Conservation (phyloP, 2,797 vertebrate species). For the Halcyon chelicuti region DNA sequence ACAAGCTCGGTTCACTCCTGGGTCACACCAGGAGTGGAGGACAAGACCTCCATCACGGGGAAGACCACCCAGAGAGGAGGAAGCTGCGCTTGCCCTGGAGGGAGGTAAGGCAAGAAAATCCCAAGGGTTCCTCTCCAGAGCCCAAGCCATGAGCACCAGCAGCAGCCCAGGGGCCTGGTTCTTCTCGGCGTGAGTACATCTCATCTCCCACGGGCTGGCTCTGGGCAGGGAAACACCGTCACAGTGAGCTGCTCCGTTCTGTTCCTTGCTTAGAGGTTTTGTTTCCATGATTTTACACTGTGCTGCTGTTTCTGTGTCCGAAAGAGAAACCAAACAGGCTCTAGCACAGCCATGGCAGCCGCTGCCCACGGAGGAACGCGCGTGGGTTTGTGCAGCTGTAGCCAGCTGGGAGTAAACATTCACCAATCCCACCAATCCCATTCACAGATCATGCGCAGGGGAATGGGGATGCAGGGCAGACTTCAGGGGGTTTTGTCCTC, state of each 20-base stretch:
- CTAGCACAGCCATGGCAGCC: background rate
- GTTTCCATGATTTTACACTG: background rate
- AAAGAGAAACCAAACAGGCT: background rate
- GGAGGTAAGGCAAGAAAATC: constrained; percentile 22
- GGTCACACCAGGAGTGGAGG: constrained; percentile 34
- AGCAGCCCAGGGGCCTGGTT: background rate
- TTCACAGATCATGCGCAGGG: background rate
- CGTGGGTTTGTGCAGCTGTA: background rate
- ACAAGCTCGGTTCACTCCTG: constrained; percentile 31
- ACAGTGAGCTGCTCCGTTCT: background rate
- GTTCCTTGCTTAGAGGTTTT: background rate
- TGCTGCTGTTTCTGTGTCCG: background rate
- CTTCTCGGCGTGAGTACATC: background rate
- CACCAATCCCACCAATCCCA: background rate
- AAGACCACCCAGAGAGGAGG: constrained; percentile 53
- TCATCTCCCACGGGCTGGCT: background rate
- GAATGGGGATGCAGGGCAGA: background rate
- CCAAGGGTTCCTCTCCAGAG: background rate
- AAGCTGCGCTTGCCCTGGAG: background rate
- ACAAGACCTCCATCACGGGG: constrained; percentile 14
- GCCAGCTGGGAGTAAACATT: background rate
- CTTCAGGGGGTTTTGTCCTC: background rate
- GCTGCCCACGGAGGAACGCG: background rate
- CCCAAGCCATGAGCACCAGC: background rate
- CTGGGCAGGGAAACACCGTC: background rate